These are phyloP conservation scores for Coreoperca whiteheadi DNA, from an alignment of 2,113 vertebrate species.

Conservation along the genomic window DNA sequence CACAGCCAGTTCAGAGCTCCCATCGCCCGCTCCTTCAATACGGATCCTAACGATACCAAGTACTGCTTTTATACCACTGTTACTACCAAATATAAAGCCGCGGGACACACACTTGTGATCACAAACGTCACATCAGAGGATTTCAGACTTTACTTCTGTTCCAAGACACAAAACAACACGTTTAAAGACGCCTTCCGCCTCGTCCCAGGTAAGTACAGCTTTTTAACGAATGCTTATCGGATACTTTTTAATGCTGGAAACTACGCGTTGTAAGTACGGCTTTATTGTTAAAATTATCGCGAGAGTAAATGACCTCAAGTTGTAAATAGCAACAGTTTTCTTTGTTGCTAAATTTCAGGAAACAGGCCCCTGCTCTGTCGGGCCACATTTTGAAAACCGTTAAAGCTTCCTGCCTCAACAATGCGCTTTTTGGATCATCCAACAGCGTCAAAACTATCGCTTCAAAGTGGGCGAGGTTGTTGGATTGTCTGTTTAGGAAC, in stretches of 20 bases:
- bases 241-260: not conserved
- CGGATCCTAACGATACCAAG: rapidly evolving
- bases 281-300: too few relatives aligned
- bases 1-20: rapidly evolving
- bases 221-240: not conserved
- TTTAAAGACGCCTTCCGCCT: not conserved
- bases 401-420: too few relatives aligned
- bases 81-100: not conserved
- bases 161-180: rapidly evolving
- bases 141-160: constrained; percentile 30
- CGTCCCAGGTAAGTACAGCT: not conserved
- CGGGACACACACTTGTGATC: not conserved
- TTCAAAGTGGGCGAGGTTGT: too few relatives aligned
- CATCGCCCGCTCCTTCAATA: not conserved
- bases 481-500: too few relatives aligned
- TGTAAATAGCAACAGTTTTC: too few relatives aligned
- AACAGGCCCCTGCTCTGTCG: too few relatives aligned
- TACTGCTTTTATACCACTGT: not conserved
- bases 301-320: too few relatives aligned
- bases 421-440: too few relatives aligned
- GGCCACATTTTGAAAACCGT: too few relatives aligned
- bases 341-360: too few relatives aligned
- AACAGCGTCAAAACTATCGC: too few relatives aligned
- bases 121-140: constrained; percentile 16
- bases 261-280: not conserved